phyloP scores from a whole-genome alignment of 2,113 vertebrate species.

The Mirounga angustirostris region DNA sequence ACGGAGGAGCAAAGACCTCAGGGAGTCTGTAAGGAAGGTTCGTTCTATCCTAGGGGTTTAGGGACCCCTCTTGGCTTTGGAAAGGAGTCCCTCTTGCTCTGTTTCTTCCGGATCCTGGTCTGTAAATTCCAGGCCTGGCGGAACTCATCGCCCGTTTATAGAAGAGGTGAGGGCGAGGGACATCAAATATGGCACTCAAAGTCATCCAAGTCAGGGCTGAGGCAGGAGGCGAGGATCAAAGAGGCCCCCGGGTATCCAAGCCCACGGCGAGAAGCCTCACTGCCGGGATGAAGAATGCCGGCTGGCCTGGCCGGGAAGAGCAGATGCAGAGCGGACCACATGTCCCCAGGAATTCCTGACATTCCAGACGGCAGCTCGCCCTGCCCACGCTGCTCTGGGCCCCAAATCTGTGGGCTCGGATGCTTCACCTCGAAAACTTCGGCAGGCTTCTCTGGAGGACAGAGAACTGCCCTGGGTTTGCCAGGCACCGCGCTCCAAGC shows the following conservation, averaged over 20 bases:
- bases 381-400: background rate
- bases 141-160: background rate
- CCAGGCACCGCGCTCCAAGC: too few species aligned
- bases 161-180: background rate
- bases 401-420: background rate
- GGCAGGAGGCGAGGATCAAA: background rate
- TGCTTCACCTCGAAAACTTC: background rate
- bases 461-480: background rate
- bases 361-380: background rate
- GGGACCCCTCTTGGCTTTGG: background rate
- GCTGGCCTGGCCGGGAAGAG: background rate
- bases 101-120: background rate
- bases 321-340: background rate
- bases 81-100: background rate
- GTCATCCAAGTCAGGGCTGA: background rate
- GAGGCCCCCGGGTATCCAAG: background rate
- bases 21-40: background rate
- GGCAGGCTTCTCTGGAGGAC: background rate
- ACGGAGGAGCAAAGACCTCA: background rate
- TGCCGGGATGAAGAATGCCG: accelerated
- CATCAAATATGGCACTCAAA: background rate
- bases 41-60: background rate
- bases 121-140: background rate
- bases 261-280: accelerated
- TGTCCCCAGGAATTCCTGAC: background rate